phyloP scores from a whole-genome alignment of 2,888 invertebrate genomes.

The Phorcus lineatus region DNA sequence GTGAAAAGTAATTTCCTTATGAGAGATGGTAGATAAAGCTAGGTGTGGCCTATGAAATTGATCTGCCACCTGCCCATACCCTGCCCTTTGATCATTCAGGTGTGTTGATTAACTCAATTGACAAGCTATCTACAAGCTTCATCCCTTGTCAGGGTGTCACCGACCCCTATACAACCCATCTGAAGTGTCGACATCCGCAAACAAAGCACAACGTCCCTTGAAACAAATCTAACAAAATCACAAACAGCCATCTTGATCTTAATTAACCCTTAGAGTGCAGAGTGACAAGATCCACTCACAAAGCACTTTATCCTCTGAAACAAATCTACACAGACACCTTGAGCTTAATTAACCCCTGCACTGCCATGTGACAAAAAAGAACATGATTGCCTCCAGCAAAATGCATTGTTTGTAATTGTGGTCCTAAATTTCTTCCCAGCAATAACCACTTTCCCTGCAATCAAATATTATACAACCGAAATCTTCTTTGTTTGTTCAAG shows the following conservation, averaged over 20 bases:
- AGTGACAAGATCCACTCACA: background rate
- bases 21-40: no score
- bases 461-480: conserved; percentile 6
- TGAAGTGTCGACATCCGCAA: background rate
- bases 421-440: background rate
- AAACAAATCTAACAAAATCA: conserved; percentile 13
- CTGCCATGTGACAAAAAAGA: background rate
- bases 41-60: background rate
- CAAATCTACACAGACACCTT: background rate
- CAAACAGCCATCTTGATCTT: background rate
- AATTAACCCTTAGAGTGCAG: background rate
- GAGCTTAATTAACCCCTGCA: background rate
- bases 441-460: background rate
- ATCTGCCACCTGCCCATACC: background rate
- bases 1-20: no score
- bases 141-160: background rate
- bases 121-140: conserved; percentile 1
- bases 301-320: background rate
- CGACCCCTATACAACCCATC: background rate
- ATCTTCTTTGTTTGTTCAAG: background rate
- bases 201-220: background rate
- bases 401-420: background rate
- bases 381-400: background rate
- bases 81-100: background rate
- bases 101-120: conserved; percentile 2